Evolutionary conservation across 2,888 invertebrate species (phyloP).

Genomic region (Chelonus formosanus): DNA sequence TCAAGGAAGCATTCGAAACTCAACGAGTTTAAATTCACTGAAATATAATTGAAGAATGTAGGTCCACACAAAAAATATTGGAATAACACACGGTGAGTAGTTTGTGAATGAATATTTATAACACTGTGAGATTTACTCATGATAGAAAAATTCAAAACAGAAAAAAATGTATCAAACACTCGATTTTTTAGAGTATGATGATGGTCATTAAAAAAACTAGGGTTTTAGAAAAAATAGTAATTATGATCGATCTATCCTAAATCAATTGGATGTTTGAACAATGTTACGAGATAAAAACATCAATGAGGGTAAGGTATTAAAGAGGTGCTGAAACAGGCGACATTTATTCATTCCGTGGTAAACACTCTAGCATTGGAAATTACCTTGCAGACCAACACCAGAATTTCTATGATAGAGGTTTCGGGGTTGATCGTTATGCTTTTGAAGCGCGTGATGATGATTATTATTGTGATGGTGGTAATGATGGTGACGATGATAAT

Average conservation of each 20-base stretch:
- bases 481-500: slow-evolving; percentile 67
- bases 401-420: slow-evolving; percentile 71
- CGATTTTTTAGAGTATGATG: too few species aligned
- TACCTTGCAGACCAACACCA: slow-evolving; percentile 71
- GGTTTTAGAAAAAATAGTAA: too few species aligned
- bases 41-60: too few species aligned
- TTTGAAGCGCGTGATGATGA: slow-evolving; percentile 66
- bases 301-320: slow-evolving; percentile 18
- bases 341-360: slow-evolving; percentile 38
- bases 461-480: slow-evolving; percentile 69
- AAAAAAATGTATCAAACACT: too few species aligned
- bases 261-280: slow-evolving; percentile 24
- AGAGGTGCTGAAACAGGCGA: slow-evolving; percentile 27
- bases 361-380: slow-evolving; percentile 52
- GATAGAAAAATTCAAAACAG: too few species aligned
- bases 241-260: too few species aligned
- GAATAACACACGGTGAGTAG: too few species aligned
- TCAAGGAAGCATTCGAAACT: neutral
- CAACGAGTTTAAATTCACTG: too few species aligned
- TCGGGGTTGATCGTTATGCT: slow-evolving; percentile 68
- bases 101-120: too few species aligned
- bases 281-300: slow-evolving; percentile 22
- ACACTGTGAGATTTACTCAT: too few species aligned
- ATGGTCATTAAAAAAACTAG: too few species aligned
- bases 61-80: too few species aligned